These are phyloP conservation scores for Oncorhynchus kisutch DNA, from an alignment of 2,113 vertebrate genomes.

Conservation along the genomic window DNA sequence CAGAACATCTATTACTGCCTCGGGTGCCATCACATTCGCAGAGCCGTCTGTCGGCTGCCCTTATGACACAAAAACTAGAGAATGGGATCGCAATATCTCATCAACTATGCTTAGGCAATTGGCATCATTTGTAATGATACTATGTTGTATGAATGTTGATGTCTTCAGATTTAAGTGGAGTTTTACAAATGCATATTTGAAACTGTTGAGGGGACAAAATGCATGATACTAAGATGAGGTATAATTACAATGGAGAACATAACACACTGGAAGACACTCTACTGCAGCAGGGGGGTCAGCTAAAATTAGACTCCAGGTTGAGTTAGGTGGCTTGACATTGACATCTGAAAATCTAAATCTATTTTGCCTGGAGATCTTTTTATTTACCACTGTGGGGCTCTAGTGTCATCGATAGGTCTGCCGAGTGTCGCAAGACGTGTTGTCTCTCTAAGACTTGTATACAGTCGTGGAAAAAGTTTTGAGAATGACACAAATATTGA, in stretches of 20 bases:
- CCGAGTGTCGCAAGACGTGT: constrained; percentile 4
- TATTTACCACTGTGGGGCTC: constrained; percentile 6
- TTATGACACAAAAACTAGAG: neutral
- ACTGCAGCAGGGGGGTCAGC: constrained; percentile 25
- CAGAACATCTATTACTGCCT: constrained; percentile 16
- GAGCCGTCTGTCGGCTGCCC: neutral
- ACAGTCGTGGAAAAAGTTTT: too few relatives aligned
- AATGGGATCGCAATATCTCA: neutral
- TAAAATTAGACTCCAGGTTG: constrained; percentile 8
- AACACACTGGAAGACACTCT: neutral
- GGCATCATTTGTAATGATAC: neutral
- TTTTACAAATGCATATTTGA: neutral
- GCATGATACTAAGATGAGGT: neutral
- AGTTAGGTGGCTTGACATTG: neutral
- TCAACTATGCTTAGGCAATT: neutral
- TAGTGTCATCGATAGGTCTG: neutral
- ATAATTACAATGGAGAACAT: neutral
- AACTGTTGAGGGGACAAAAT: neutral
- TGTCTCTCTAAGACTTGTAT: constrained; percentile 9
- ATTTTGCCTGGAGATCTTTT: constrained; percentile 1
- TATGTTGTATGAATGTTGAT: neutral
- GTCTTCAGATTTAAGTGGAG: neutral
- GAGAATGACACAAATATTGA: too few relatives aligned
- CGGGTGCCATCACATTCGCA: constrained; percentile 4
- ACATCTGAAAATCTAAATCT: neutral